Evolutionary conservation across 2,113 vertebrate genomes (phyloP).

Genomic region (Irena cyanogastra): DNA sequence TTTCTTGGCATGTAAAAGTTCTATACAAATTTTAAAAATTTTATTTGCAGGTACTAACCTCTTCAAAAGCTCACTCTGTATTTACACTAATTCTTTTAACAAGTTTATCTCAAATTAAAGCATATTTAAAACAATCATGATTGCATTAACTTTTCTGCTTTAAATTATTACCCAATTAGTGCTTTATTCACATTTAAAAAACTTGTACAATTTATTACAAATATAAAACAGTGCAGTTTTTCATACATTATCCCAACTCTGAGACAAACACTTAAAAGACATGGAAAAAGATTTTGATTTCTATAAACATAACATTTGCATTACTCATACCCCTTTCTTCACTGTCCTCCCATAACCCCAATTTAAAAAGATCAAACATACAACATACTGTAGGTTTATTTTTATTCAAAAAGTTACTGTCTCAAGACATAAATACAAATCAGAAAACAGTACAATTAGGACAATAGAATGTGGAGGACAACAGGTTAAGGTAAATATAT

Average conservation of each 20-base stretch:
- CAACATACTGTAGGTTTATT: slow-evolving; percentile 94
- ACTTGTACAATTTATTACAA: slow-evolving; percentile 77
- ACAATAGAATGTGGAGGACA: slow-evolving; percentile 97
- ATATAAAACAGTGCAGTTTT: slow-evolving; percentile 73
- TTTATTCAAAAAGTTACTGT: slow-evolving; percentile 99
- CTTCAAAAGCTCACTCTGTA: slow-evolving; percentile 64
- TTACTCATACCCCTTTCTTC: slow-evolving; percentile 64
- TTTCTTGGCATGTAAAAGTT: slow-evolving; percentile 60
- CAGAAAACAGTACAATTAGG: slow-evolving; percentile 98
- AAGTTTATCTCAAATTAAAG: slow-evolving; percentile 62
- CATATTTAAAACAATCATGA: slow-evolving; percentile 69
- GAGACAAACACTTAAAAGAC: slow-evolving; percentile 74
- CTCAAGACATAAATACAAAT: slow-evolving; percentile 99
- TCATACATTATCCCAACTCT: slow-evolving; percentile 75
- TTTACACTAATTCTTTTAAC: slow-evolving; percentile 64
- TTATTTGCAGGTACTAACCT: slow-evolving; percentile 66
- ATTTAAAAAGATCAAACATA: slow-evolving; percentile 83
- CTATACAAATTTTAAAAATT: slow-evolving; percentile 67
- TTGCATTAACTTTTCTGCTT: slow-evolving; percentile 69
- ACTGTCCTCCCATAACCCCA: slow-evolving; percentile 63
- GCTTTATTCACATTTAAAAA: slow-evolving; percentile 78
- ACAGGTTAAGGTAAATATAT: slow-evolving; percentile 92
- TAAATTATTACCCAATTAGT: slow-evolving; percentile 77
- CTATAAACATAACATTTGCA: slow-evolving; percentile 74
- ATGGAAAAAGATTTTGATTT: slow-evolving; percentile 70